phyloP scores from a whole-genome alignment of 2,797 vertebrate species.

The Oreochromis grahami region DNA sequence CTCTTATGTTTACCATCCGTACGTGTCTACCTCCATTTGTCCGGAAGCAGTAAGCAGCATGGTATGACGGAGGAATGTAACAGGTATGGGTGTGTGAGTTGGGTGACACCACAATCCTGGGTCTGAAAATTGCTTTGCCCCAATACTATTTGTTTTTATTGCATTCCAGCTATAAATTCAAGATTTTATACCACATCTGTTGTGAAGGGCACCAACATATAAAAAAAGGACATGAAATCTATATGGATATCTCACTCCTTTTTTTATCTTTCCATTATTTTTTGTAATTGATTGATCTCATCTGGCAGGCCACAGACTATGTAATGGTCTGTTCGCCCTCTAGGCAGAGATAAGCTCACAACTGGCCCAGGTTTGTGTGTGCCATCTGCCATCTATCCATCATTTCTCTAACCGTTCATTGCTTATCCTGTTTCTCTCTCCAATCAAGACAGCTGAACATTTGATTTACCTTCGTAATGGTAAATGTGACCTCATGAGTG shows the following conservation, averaged over 20 bases:
- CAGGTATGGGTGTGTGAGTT: conserved; percentile 56
- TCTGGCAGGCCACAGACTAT: conserved; percentile 23
- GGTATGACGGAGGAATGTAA: conserved; percentile 63
- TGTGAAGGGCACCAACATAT: background rate
- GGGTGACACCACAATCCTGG: conserved; percentile 48
- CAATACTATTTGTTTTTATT: background rate
- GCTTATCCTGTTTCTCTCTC: conserved; percentile 54
- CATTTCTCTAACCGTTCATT: conserved; percentile 55
- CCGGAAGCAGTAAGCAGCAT: conserved; percentile 71
- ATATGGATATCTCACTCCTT: conserved; percentile 11
- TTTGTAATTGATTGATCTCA: conserved; percentile 45
- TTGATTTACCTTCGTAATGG: conserved; percentile 67
- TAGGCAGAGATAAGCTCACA: conserved; percentile 50
- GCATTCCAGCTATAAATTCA: background rate
- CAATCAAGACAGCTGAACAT: conserved; percentile 68
- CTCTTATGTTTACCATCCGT: conserved; percentile 58
- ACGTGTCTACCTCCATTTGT: conserved; percentile 56
- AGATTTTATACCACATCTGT: background rate
- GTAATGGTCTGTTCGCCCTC: conserved; percentile 55
- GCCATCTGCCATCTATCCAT: conserved; percentile 63
- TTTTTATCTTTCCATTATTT: conserved; percentile 22
- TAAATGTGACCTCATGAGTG: conserved; percentile 60
- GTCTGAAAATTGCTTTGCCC: conserved; percentile 19
- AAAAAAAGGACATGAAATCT: conserved; percentile 4
- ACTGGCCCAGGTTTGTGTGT: conserved; percentile 67